phyloP scores from a whole-genome alignment of 2,797 vertebrate genomes.

The Lemur catta region DNA sequence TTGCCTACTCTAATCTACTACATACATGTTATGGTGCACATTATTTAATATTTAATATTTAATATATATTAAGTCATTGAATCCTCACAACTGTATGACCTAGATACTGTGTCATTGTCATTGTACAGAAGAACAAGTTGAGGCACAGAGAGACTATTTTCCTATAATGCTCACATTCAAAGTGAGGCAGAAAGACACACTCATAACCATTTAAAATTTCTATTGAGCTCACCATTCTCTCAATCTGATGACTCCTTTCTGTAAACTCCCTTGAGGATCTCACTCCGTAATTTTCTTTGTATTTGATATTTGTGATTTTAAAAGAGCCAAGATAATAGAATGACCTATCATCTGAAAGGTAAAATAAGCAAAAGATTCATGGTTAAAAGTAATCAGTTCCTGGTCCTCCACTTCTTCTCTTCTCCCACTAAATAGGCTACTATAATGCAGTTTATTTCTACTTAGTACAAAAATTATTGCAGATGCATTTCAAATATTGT shows the following conservation, averaged over 20 bases:
- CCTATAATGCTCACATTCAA: neutral
- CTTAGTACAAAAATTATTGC: neutral
- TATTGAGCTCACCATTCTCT: conserved; percentile 70
- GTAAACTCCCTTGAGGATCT: conserved; percentile 70
- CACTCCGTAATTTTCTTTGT: conserved; percentile 70
- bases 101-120: neutral
- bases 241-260: conserved; percentile 75
- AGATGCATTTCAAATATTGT: neutral
- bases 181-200: neutral
- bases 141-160: neutral
- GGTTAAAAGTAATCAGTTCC: neutral
- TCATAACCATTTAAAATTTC: neutral
- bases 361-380: neutral
- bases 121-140: neutral
- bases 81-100: neutral
- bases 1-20: neutral
- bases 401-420: neutral
- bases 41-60: conserved; percentile 35
- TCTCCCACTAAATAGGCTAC: neutral
- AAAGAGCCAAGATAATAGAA: conserved; percentile 76
- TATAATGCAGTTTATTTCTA: neutral
- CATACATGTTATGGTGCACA: neutral
- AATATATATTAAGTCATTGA: neutral
- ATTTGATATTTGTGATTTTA: conserved; percentile 75
- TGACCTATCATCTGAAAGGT: conserved; percentile 75